phyloP scores from a whole-genome alignment of 2,797 vertebrate genomes.

The Pteronotus mesoamericanus region DNA sequence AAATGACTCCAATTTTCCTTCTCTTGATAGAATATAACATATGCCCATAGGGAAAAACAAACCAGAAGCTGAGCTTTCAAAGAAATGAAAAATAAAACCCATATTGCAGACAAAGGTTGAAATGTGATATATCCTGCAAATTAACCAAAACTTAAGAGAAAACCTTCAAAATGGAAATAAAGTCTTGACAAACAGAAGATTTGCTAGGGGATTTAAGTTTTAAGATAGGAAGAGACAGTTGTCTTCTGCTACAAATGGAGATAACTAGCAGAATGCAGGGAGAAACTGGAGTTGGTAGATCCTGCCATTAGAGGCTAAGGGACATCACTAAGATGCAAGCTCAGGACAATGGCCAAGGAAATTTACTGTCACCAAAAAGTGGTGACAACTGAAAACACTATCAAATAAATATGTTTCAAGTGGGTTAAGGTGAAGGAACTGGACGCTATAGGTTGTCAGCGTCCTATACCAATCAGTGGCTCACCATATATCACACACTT shows the following conservation, averaged over 20 bases:
- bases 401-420: neutral
- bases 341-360: neutral
- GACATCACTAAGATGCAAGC: neutral
- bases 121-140: neutral
- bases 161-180: conserved; percentile 35
- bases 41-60: conserved; percentile 10
- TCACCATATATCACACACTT: neutral
- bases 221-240: conserved; percentile 17
- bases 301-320: neutral
- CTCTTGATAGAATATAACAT: conserved; percentile 16
- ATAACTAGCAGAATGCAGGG: neutral
- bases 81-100: conserved; percentile 12
- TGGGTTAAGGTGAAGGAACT: neutral
- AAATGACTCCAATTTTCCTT: conserved; percentile 23
- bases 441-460: neutral
- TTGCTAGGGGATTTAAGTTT: neutral
- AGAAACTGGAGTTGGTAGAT: neutral
- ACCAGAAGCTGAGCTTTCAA: conserved; percentile 17
- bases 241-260: neutral
- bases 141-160: conserved; percentile 34
- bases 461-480: neutral
- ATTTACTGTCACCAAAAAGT: neutral
- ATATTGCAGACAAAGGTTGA: conserved; percentile 10
- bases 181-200: neutral
- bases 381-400: neutral